These are phyloP conservation scores for Pelobates cultripes DNA, from an alignment of 2,797 vertebrate genomes.

Conservation along the genomic window DNA sequence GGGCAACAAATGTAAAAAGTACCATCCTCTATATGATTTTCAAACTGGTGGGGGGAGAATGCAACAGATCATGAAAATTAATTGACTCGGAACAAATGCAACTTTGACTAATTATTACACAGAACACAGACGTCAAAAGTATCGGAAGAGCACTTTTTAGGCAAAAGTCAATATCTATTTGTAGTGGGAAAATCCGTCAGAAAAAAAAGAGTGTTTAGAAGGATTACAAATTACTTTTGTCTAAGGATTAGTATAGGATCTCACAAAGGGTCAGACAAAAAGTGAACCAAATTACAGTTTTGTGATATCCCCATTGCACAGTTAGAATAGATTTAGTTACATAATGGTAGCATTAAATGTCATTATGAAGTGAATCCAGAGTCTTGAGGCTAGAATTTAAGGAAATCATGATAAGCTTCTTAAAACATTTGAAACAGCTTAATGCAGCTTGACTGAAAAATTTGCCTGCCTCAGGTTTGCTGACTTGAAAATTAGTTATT, in stretches of 20 bases:
- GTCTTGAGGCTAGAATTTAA: constrained; percentile 72
- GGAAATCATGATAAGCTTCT: constrained; percentile 75
- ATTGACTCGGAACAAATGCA: constrained; percentile 54
- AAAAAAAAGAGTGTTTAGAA: neutral
- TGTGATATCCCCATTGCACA: constrained; percentile 73
- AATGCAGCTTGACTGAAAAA: constrained; percentile 56
- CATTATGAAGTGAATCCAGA: constrained; percentile 73
- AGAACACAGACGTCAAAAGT: constrained; percentile 48
- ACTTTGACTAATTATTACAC: constrained; percentile 48
- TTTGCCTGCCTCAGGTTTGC: constrained; percentile 64
- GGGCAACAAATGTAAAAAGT: constrained; percentile 70
- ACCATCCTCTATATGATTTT: constrained; percentile 68
- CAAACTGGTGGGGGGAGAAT: constrained; percentile 56
- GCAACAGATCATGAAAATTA: constrained; percentile 54
- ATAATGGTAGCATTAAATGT: constrained; percentile 78
- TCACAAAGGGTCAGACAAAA: constrained; percentile 62
- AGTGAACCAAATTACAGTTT: constrained; percentile 72
- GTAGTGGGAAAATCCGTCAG: constrained; percentile 48
- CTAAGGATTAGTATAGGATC: constrained; percentile 57
- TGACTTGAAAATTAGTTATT: constrained; percentile 61
- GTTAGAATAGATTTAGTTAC: constrained; percentile 76
- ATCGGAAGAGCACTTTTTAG: constrained; percentile 49
- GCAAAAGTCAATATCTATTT: constrained; percentile 40
- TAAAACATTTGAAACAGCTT: constrained; percentile 76
- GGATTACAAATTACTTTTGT: constrained; percentile 14